A percentile compares a stretch with the other conserved stretches of the same genome.
These are phyloP conservation scores for Strigamia crassipes DNA, from an alignment of 2,888 invertebrate genomes.

Conservation along the genomic window DNA sequence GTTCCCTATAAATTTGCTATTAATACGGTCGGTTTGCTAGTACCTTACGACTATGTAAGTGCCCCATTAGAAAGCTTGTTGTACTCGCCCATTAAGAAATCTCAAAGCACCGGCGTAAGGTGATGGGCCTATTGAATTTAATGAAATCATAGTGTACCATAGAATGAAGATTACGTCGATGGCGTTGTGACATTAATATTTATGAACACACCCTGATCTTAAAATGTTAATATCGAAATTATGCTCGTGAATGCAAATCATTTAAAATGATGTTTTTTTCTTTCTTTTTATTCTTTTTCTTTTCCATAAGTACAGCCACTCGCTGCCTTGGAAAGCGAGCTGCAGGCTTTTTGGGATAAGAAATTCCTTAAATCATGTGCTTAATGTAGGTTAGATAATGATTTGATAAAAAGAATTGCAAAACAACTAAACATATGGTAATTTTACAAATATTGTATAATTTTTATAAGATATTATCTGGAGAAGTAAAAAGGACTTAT, in stretches of 20 bases:
- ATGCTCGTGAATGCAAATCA: conserved; percentile 42
- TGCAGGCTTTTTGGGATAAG: neutral
- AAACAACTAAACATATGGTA: neutral
- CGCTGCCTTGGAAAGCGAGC: conserved; percentile 6
- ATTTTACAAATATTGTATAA: neutral
- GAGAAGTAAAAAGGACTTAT: neutral
- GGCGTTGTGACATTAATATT: conserved; percentile 46
- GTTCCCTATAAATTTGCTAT: conserved; percentile 44
- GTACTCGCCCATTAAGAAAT: conserved; percentile 44
- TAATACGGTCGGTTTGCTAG: conserved; percentile 35
- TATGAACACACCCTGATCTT: conserved; percentile 44
- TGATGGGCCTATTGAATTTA: conserved; percentile 46
- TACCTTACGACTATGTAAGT: conserved; percentile 44
- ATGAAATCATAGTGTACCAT: conserved; percentile 41
- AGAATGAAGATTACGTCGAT: conserved; percentile 16
- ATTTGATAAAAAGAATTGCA: conserved; percentile 13
- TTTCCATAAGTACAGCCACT: neutral
- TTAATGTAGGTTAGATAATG: neutral
- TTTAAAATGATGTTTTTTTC: neutral
- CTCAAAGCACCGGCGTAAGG: conserved; percentile 36
- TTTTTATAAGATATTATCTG: too few species aligned
- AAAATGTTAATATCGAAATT: conserved; percentile 47
- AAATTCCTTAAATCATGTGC: conserved; percentile 29
- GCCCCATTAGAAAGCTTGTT: conserved; percentile 44
- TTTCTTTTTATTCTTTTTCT: neutral